Base-by-base conservation (phyloP, 2,888 invertebrate genomes). In the Agrochola lychnidis region DNA sequence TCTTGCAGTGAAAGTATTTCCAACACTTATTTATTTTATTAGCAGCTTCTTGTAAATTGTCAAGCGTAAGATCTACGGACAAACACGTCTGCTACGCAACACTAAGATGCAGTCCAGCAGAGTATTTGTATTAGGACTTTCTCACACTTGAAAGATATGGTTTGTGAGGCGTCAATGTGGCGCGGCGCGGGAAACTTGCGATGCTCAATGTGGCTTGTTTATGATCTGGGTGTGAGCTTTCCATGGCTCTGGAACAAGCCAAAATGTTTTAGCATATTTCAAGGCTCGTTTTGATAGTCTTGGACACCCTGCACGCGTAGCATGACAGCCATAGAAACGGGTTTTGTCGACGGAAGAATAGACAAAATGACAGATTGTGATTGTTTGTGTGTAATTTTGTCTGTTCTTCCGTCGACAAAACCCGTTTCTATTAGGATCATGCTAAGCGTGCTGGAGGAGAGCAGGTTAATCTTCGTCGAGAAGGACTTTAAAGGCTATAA, bases 11-110 rank as follows among this genome's bases (percentile, higher is more conserved):
- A 74, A 80, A 83, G 76, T 70, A 66, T 63, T 63, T 30, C 30
- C 66, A 70, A 67, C 63, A 62, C 45, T 63, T 80, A 80, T 83
- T 83, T 83, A 83, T 70, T 72, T 83, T 80, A 74, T 83, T 83
- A 84, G 66, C 63, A 14, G 74, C 40, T 10, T 36, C 57, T 66
- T 73, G 71, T 77, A 51, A 77, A 70, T 77, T 67, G 76, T 63
- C 48, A 74, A 30, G 84, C 71, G 61, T 80, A 84, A 83, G 74
- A 66, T 77, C 48, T 57, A 63, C 59, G 30, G 4, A 71, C 73
- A 84, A 84, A 77, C 74, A 76, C 22, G 70, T 56, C 66, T 40
- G 40, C 70, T 1, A 57, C 62, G 72, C 79, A 48, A 72, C 71
- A 25, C 56, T 59, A 59, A 62, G 16, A 16, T 59, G 71, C 59